phyloP scores from a whole-genome alignment of 2,113 vertebrate species.

The Sakesphorus luctuosus region DNA sequence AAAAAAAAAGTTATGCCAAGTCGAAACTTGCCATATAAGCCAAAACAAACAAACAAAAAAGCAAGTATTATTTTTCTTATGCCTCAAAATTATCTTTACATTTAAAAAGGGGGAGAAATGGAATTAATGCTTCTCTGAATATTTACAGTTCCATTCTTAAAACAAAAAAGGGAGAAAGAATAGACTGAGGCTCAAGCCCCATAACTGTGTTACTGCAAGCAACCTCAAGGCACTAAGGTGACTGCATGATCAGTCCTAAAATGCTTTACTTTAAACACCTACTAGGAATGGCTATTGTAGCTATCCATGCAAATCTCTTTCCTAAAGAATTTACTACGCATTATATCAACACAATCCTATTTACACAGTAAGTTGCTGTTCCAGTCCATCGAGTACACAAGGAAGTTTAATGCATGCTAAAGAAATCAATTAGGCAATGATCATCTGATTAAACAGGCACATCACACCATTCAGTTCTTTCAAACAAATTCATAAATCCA shows the following conservation, averaged over 20 bases:
- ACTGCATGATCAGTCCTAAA: neutral
- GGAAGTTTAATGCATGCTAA: constrained; percentile 35
- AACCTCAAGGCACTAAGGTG: neutral
- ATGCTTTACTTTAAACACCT: neutral
- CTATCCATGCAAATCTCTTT: neutral
- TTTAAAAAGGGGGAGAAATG: neutral
- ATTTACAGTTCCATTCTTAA: neutral
- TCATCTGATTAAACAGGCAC: constrained; percentile 36
- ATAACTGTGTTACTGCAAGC: neutral
- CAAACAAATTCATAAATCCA: constrained; percentile 5
- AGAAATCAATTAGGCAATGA: constrained; percentile 50
- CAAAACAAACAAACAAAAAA: neutral
- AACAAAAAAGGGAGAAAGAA: neutral
- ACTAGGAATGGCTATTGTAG: neutral
- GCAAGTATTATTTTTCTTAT: neutral
- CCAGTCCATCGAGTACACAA: constrained; percentile 42
- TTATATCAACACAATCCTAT: neutral
- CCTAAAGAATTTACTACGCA: constrained; percentile 17
- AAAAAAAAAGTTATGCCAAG: neutral
- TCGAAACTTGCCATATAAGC: neutral
- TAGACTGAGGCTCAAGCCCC: fast-evolving
- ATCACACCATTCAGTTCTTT: constrained; percentile 1
- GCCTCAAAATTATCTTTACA: neutral
- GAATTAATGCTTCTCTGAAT: neutral
- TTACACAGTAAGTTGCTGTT: constrained; percentile 43